Conservation (phyloP, 2,888 invertebrate species). For the Sylvicola cinctus region DNA sequence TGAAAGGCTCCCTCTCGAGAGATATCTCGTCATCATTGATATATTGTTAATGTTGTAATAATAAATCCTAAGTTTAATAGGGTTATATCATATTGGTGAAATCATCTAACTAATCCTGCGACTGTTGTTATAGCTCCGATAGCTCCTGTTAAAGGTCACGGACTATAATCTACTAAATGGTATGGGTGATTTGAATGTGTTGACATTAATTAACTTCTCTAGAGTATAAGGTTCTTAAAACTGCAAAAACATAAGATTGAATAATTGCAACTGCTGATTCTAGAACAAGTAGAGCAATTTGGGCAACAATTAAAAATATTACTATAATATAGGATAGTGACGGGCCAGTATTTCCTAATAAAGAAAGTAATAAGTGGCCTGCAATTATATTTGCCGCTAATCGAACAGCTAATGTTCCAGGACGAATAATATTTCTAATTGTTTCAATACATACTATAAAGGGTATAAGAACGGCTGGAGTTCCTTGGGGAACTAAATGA, state of each 20-base stretch:
- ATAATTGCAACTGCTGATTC: conserved; percentile 34
- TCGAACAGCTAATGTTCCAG: conserved; percentile 45
- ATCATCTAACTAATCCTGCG: conserved; percentile 38
- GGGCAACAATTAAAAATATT: conserved; percentile 17
- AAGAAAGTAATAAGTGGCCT: conserved; percentile 42
- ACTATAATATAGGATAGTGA: conserved; percentile 12
- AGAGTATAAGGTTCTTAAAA: conserved; percentile 42
- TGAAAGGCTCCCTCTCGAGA: conserved; percentile 43
- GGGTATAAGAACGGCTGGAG: conserved; percentile 39
- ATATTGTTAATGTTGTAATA: conserved; percentile 27
- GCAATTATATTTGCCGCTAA: conserved; percentile 60
- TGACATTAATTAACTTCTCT: conserved; percentile 38
- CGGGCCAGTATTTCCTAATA: conserved; percentile 30
- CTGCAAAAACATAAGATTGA: conserved; percentile 37
- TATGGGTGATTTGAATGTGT: conserved; percentile 36
- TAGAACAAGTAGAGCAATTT: conserved; percentile 26
- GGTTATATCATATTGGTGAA: conserved; percentile 31
- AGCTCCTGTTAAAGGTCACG: conserved; percentile 40
- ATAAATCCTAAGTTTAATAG: conserved; percentile 29
- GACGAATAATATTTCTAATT: conserved; percentile 50
- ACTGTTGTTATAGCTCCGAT: conserved; percentile 34
- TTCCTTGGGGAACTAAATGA: conserved; percentile 46
- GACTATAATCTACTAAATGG: conserved; percentile 42
- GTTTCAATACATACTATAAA: conserved; percentile 59
- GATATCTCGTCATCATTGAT: conserved; percentile 47